Percentiles rank a stretch among this genome's conserved stretches.
phyloP scores from a whole-genome alignment of 2,888 invertebrate genomes.

The Torymus texanus region DNA sequence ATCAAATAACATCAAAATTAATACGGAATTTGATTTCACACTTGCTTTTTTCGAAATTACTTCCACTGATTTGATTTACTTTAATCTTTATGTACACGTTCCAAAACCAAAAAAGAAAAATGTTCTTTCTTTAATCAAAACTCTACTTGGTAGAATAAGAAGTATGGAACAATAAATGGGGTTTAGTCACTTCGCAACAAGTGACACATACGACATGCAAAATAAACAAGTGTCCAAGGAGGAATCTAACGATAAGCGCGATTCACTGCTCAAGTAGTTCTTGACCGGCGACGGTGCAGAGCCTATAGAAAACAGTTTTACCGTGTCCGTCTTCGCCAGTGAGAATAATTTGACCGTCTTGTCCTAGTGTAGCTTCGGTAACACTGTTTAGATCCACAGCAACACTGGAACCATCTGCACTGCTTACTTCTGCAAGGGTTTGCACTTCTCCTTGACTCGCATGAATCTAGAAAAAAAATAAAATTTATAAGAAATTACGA shows the following conservation, averaged over 20 bases:
- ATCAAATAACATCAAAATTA: slow-evolving; percentile 52
- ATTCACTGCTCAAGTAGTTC: slow-evolving; percentile 74
- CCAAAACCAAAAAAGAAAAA: slow-evolving; percentile 57
- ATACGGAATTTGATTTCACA: slow-evolving; percentile 44
- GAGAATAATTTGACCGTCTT: slow-evolving; percentile 95
- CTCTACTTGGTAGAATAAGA: slow-evolving; percentile 64
- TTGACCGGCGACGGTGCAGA: slow-evolving; percentile 75
- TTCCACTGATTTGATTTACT: slow-evolving; percentile 43
- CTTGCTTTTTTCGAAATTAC: slow-evolving; percentile 33
- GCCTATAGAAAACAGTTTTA: slow-evolving; percentile 77
- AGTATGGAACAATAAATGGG: slow-evolving; percentile 52
- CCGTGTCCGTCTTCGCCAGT: slow-evolving; percentile 96
- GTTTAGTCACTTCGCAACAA: slow-evolving; percentile 49
- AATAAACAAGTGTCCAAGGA: slow-evolving; percentile 58
- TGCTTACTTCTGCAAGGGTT: slow-evolving; percentile 84
- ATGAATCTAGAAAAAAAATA: slow-evolving; percentile 72
- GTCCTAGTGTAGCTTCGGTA: slow-evolving; percentile 92
- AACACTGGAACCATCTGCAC: slow-evolving; percentile 82
- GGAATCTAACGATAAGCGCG: slow-evolving; percentile 62
- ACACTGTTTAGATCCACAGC: slow-evolving; percentile 91
- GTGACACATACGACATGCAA: slow-evolving; percentile 58
- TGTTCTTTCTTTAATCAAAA: slow-evolving; percentile 60
- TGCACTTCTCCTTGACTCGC: slow-evolving; percentile 80
- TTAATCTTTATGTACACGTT: slow-evolving; percentile 48
- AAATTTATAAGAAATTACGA: neutral